Evolutionary conservation across 2,888 invertebrate genomes (phyloP).

Genomic region (Trichogramma dendrolimi): DNA sequence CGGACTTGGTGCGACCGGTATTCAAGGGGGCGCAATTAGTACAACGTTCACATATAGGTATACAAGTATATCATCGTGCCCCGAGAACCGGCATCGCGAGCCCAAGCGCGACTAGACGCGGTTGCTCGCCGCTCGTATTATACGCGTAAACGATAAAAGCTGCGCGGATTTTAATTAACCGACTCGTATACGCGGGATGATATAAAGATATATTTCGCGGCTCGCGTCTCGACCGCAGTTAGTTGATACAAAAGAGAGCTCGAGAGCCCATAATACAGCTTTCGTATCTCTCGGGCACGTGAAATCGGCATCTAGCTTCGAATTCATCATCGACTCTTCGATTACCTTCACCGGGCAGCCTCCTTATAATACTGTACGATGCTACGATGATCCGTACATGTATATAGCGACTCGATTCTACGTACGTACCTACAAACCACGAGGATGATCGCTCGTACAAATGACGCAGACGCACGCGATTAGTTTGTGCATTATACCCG

Average conservation of each 20-base stretch:
- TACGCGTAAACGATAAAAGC: not conserved
- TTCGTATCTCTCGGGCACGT: slow-evolving; percentile 6
- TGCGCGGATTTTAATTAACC: not conserved
- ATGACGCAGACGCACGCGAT: slow-evolving; percentile 19
- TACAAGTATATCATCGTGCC: too few relatives aligned
- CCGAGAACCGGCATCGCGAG: too few relatives aligned
- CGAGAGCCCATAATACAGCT: not conserved
- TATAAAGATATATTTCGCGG: too few relatives aligned
- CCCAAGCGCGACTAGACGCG: too few relatives aligned
- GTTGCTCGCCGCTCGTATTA: not conserved
- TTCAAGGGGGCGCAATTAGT: slow-evolving; percentile 1
- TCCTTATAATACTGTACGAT: not conserved
- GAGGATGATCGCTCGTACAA: not conserved
- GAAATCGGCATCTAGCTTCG: slow-evolving; percentile 12
- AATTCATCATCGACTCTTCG: slow-evolving; percentile 25
- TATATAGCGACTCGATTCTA: slow-evolving; percentile 2
- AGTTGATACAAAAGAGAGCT: too few relatives aligned
- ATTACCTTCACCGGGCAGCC: slow-evolving; percentile 7
- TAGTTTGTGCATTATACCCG: not conserved
- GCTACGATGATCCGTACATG: too few relatives aligned
- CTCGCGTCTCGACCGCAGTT: too few relatives aligned
- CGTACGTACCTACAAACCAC: not conserved
- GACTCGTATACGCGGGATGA: too few relatives aligned
- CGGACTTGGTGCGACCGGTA: not conserved
- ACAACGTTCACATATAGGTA: not conserved